Conservation (phyloP, 2,113 vertebrate species). For the Chloropsis hardwickii region DNA sequence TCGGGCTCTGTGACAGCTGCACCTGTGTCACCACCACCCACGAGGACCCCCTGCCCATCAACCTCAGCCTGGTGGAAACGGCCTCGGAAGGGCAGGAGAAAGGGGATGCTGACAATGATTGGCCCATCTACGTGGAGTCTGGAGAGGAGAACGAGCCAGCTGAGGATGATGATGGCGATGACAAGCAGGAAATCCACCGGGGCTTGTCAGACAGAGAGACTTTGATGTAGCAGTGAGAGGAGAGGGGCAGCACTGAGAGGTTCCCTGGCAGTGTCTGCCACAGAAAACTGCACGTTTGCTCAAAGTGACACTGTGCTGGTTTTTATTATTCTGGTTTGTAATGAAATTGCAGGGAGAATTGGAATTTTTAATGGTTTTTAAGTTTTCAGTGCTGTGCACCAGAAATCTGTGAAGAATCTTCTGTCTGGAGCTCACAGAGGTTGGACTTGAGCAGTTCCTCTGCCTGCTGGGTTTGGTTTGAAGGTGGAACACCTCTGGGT, state of each 20-base stretch:
- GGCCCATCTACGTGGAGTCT: conserved; percentile 93
- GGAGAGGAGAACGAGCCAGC: conserved; percentile 84
- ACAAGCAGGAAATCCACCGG: conserved; percentile 76
- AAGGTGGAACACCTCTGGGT: neutral
- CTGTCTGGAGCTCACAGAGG: neutral
- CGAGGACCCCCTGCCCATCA: conserved; percentile 77
- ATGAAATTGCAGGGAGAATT: neutral
- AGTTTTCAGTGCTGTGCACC: conserved; percentile 42
- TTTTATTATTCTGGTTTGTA: neutral
- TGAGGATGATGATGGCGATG: conserved; percentile 73
- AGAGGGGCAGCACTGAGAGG: neutral
- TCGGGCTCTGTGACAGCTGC: conserved; percentile 91
- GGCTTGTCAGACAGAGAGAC: conserved; percentile 64
- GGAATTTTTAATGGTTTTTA: neutral
- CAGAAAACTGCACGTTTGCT: neutral
- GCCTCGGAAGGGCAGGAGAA: conserved; percentile 81
- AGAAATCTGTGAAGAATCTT: neutral
- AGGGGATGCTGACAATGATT: conserved; percentile 78
- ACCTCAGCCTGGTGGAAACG: conserved; percentile 74
- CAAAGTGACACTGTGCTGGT: neutral
- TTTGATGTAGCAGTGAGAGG: conserved; percentile 63
- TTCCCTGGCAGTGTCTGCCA: neutral
- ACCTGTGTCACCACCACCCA: conserved; percentile 90
- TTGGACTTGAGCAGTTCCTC: neutral
- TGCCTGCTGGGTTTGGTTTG: neutral